These are phyloP conservation scores for Ailuropoda melanoleuca DNA, from an alignment of 2,113 vertebrate genomes.

Conservation along the genomic window DNA sequence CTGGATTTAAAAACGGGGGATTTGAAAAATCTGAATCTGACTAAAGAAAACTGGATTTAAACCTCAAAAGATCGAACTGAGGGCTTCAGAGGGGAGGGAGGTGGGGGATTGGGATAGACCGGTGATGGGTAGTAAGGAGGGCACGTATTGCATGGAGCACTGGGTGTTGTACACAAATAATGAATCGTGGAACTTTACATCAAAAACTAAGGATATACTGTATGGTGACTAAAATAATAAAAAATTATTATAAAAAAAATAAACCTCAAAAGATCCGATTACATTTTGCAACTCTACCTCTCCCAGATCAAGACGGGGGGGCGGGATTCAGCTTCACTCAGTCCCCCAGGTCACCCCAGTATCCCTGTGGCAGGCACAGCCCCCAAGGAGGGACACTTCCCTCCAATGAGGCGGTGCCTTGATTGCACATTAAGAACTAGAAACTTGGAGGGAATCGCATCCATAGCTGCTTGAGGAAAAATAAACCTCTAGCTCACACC, in stretches of 20 bases:
- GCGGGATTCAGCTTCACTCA: background rate
- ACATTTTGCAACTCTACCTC: background rate
- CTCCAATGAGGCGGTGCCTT: background rate
- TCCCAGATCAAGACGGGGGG: background rate
- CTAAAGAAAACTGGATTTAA: slow-evolving; percentile 10
- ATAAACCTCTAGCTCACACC: background rate
- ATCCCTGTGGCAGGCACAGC: background rate
- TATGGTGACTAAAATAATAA: too few relatives aligned
- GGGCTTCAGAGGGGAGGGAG: too few relatives aligned
- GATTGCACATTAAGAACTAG: background rate
- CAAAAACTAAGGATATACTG: too few relatives aligned
- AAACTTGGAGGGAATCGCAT: background rate
- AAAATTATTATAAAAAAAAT: background rate
- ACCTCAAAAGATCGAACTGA: background rate
- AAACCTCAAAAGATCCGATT: background rate
- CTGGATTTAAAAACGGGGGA: background rate
- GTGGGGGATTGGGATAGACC: too few relatives aligned
- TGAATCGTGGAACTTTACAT: too few relatives aligned
- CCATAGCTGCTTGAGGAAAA: background rate
- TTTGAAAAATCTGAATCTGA: background rate
- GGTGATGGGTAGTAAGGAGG: too few relatives aligned
- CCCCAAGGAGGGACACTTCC: background rate
- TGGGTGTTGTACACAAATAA: too few relatives aligned
- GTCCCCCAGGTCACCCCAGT: background rate
- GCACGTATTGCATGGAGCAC: too few relatives aligned